Base-by-base conservation (phyloP, 2,113 vertebrate genomes). In the Archilochus colubris region DNA sequence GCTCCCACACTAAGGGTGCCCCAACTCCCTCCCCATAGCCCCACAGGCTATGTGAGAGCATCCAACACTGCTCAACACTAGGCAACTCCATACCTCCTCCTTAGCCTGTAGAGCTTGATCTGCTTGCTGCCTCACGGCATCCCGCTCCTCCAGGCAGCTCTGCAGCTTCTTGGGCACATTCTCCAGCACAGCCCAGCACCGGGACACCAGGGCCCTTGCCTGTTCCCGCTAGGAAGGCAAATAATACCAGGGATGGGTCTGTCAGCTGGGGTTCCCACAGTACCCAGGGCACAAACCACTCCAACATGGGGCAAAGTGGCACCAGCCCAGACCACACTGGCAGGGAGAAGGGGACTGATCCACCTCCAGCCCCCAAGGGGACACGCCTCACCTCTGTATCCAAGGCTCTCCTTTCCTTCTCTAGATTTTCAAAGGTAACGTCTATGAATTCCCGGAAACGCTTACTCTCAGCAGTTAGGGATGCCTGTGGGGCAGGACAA, bases 101-200 rank as follows among this genome's bases (percentile, higher is more conserved):
- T 92, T 91, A 76, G 92, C 94, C 81, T 36, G 81, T 14, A 98
- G 70, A 30, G 98, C 98, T 30, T 98, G 94, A 8, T 98, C 97
- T 79, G 98, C 98, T 67, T 28, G 74, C 25, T 46, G 82, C 91
- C 54, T 98, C 97, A 97, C 97, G 38, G 97, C 94, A 11, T 98
- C 97, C 40, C 92, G 97, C 91, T 99, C 97, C 55, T 93, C 94
- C 76, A 97, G 78, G 89, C 96, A 96, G 51, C 89, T 95, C 92
- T 91, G 95, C 30, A 98, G 97, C 86, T 98, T 98, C 91, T 96
- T 72, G 23, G 89, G 96, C 96, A 98, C 85, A 57, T 64, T 97
- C 30, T 82, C 92, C 76, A 98, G 97, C 3, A 86, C 58, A 7
- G 95, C 94, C 93, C 57, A 97, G 55, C 97, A 97, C 86, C 94